phyloP scores from a whole-genome alignment of 2,888 invertebrate genomes.

The Lycia hirtaria region DNA sequence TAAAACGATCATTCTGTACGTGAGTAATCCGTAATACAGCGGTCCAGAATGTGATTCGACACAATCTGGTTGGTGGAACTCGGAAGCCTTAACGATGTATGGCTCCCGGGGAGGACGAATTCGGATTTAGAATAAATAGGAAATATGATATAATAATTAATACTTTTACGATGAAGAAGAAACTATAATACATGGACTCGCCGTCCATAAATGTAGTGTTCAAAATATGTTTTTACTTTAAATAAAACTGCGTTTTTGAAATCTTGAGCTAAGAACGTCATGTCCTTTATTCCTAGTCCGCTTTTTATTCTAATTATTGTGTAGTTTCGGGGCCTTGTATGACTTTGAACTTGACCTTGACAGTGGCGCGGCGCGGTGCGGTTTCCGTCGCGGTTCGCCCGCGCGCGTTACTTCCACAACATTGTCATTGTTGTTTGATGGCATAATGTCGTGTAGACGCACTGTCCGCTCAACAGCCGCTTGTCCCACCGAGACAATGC shows the following conservation, averaged over 20 bases:
- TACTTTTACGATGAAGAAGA: not conserved
- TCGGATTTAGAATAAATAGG: conserved; percentile 9
- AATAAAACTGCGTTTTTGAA: too few species aligned
- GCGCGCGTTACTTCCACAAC: conserved; percentile 32
- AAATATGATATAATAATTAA: not conserved
- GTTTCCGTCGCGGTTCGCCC: conserved; percentile 25
- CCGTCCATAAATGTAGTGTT: too few species aligned
- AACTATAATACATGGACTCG: too few species aligned
- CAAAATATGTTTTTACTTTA: too few species aligned
- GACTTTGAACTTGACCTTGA: conserved; percentile 43
- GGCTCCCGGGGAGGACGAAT: conserved; percentile 12
- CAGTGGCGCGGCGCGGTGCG: conserved; percentile 28
- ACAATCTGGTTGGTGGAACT: conserved; percentile 4
- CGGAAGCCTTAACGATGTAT: conserved; percentile 10
- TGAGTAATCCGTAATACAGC: conserved; percentile 1
- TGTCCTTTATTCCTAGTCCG: conserved; percentile 2
- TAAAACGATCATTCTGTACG: too few species aligned
- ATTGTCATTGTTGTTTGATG: conserved; percentile 37
- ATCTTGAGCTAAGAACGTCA: not conserved
- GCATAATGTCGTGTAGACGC: conserved; percentile 26
- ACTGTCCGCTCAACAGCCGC: conserved; percentile 26
- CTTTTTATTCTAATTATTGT: conserved; percentile 6
- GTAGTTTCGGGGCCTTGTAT: conserved; percentile 19
- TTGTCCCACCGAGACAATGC: too few species aligned
- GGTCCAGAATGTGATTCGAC: conserved; percentile 5